A percentile compares a stretch with the other conserved stretches of the same genome.
phyloP scores from a whole-genome alignment of 2,113 vertebrate genomes.

The Speoplatyrhinus poulsoni region DNA sequence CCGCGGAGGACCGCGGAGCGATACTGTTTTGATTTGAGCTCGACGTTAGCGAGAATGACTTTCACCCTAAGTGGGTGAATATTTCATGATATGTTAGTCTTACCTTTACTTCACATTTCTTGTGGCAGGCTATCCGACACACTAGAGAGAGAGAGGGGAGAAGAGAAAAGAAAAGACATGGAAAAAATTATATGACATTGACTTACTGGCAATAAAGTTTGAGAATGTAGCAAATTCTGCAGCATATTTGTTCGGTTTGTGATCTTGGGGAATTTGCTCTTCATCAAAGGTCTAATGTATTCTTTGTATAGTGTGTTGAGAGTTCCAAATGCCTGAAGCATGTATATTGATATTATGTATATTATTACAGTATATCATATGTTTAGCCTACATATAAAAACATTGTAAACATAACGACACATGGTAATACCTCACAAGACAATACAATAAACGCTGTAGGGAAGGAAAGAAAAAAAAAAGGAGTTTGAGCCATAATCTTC shows the following conservation, averaged over 20 bases:
- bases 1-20: too few species aligned
- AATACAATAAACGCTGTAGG: too few species aligned
- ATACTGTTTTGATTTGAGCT: too few species aligned
- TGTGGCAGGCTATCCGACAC: slow-evolving; percentile 88
- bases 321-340: background rate
- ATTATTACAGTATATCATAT: background rate
- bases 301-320: background rate
- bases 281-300: slow-evolving; percentile 9
- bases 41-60: too few species aligned
- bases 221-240: slow-evolving; percentile 36
- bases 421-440: too few species aligned
- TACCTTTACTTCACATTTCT: slow-evolving; percentile 94
- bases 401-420: too few species aligned
- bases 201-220: slow-evolving; percentile 24
- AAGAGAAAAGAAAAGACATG: slow-evolving; percentile 15
- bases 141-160: slow-evolving; percentile 66
- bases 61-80: background rate
- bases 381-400: too few species aligned
- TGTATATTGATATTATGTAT: background rate
- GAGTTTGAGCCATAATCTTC: too few species aligned
- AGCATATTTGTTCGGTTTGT: slow-evolving; percentile 56
- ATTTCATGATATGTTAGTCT: slow-evolving; percentile 47
- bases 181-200: slow-evolving; percentile 27
- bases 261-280: slow-evolving; percentile 17
- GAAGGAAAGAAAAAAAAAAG: too few species aligned